phyloP scores from a whole-genome alignment of 2,113 vertebrate genomes.

The Gasterosteus aculeatus region DNA sequence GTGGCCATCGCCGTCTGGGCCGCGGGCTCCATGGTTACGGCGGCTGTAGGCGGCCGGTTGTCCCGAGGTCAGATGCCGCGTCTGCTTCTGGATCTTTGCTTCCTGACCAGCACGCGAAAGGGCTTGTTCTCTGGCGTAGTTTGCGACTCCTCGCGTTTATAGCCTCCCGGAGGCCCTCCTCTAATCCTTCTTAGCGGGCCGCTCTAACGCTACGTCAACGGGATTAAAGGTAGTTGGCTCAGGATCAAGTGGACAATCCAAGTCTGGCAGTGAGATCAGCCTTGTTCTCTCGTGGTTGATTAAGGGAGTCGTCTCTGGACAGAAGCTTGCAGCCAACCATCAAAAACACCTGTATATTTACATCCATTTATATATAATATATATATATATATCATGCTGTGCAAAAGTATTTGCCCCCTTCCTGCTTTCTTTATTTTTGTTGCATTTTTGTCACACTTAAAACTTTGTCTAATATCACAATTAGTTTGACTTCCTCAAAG shows the following conservation, averaged over 20 bases:
- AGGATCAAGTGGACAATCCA: constrained; percentile 43
- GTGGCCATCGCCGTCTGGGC: constrained; percentile 25
- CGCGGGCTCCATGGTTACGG: constrained; percentile 62
- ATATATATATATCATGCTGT: too few species aligned
- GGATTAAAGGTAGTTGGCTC: constrained; percentile 55
- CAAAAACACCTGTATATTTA: too few species aligned
- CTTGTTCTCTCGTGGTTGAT: not conserved
- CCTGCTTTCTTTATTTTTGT: too few species aligned
- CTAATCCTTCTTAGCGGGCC: constrained; percentile 51
- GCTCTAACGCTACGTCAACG: constrained; percentile 67
- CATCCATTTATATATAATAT: too few species aligned
- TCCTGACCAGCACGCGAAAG: constrained; percentile 1
- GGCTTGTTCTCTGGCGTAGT: constrained; percentile 4
- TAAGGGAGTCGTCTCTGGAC: constrained; percentile 11
- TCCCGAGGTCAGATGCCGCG: not conserved
- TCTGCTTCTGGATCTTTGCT: constrained; percentile 11
- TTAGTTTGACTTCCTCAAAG: too few species aligned
- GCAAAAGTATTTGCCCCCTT: too few species aligned
- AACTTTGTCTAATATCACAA: too few species aligned
- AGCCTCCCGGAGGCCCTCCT: constrained; percentile 36
- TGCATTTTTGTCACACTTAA: too few species aligned
- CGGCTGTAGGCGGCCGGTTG: not conserved
- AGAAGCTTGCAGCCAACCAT: not conserved
- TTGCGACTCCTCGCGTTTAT: constrained; percentile 60
- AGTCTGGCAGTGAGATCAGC: constrained; percentile 51